phyloP scores from a whole-genome alignment of 2,797 vertebrate species.

The Phalloptychus januarius region DNA sequence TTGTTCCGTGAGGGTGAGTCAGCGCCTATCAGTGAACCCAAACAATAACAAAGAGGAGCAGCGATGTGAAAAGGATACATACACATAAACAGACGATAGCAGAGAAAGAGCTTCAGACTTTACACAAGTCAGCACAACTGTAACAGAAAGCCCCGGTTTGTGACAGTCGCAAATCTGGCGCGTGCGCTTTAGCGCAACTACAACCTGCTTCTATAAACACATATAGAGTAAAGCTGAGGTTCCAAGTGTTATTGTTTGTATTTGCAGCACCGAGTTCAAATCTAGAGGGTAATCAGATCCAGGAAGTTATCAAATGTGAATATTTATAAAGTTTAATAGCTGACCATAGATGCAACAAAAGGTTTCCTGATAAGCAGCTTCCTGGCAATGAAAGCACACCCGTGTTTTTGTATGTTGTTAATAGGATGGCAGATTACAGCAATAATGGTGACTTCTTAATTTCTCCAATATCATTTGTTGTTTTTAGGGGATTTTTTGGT shows the following conservation, averaged over 20 bases:
- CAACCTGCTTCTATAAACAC: slow-evolving; percentile 1
- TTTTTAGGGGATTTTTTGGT: not conserved
- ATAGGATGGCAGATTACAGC: not conserved
- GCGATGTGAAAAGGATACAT: slow-evolving; percentile 40
- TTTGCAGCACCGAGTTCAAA: not conserved
- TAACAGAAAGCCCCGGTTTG: not conserved
- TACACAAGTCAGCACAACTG: slow-evolving; percentile 7
- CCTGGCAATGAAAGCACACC: not conserved
- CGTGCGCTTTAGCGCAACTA: not conserved
- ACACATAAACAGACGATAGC: slow-evolving; percentile 13
- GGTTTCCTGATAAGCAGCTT: slow-evolving; percentile 2
- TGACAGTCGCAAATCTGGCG: not conserved
- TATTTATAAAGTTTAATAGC: slow-evolving; percentile 2
- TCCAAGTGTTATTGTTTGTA: not conserved
- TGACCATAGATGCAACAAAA: not conserved
- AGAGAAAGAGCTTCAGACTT: not conserved
- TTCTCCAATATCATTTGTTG: not conserved
- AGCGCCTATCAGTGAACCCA: slow-evolving; percentile 55
- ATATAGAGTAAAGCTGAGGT: not conserved
- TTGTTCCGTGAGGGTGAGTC: slow-evolving; percentile 56
- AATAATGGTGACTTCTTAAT: not conserved
- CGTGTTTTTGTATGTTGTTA: not conserved
- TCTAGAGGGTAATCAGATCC: not conserved
- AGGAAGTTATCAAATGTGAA: not conserved
- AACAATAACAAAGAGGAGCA: slow-evolving; percentile 64